Evolutionary conservation across 2,113 vertebrate species (phyloP).

Genomic region (Microtus pennsylvanicus): DNA sequence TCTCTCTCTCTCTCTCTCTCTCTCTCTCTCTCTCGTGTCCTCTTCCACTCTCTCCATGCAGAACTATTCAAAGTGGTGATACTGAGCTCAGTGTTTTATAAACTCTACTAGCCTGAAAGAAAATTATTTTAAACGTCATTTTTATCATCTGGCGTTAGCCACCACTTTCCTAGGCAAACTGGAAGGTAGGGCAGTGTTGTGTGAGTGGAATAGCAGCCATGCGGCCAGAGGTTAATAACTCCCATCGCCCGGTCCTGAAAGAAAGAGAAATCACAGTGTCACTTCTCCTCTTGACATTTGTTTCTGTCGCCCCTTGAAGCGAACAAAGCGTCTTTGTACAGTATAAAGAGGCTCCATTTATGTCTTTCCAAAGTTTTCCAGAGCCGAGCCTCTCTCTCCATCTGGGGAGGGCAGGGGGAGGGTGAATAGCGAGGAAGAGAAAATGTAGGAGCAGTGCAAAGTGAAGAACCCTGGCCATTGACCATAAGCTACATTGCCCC

Average conservation of each 20-base stretch:
- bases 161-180: conserved; percentile 68
- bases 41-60: not conserved
- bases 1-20: not conserved
- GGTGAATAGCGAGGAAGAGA: not conserved
- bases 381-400: not conserved
- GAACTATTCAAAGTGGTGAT: not conserved
- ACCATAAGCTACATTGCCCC: not conserved
- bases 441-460: not conserved
- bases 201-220: conserved; percentile 64
- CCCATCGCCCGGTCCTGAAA: conserved; percentile 29
- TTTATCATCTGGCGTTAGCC: conserved; percentile 72
- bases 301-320: conserved; percentile 56
- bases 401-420: not conserved
- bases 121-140: conserved; percentile 72
- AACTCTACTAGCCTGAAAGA: conserved; percentile 47
- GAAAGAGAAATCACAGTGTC: conserved; percentile 63
- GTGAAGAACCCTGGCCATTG: not conserved
- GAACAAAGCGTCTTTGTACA: conserved; percentile 49
- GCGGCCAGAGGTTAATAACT: conserved; percentile 71
- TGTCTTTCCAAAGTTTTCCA: conserved; percentile 39
- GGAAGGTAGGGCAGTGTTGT: conserved; percentile 56
- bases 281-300: conserved; percentile 65
- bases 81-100: conserved; percentile 40
- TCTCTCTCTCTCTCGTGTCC: not conserved
- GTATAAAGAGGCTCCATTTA: conserved; percentile 52